Percentiles rank a stretch among this genome's conserved stretches.
Conservation (phyloP, 37 sponge, comb jelly and placozoan species). For the Cliona cf. orientalis region DNA sequence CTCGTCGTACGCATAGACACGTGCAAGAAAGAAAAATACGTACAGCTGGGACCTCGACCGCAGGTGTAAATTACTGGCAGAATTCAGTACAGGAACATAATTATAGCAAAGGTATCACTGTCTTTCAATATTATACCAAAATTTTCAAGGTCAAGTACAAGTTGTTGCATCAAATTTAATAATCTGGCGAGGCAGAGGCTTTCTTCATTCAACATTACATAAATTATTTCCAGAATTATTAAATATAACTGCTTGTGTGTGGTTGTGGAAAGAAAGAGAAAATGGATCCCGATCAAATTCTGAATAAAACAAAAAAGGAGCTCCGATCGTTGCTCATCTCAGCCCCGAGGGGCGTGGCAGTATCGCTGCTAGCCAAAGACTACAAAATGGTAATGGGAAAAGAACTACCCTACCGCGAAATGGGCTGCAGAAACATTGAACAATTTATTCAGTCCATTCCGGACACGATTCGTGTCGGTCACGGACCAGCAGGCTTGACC, state of each 20-base stretch:
- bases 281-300: constrained; percentile 4
- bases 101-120: too few species aligned
- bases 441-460: constrained; percentile 41
- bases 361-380: constrained; percentile 21
- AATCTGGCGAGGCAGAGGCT: too few species aligned
- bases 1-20: too few species aligned
- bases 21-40: too few species aligned
- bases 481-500: constrained; percentile 27
- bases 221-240: too few species aligned
- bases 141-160: too few species aligned
- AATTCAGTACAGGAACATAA: too few species aligned
- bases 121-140: too few species aligned
- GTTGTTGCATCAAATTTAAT: too few species aligned
- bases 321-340: constrained; percentile 69
- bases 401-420: constrained; percentile 33
- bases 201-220: too few species aligned
- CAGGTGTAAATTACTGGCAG: too few species aligned
- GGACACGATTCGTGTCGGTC: constrained; percentile 51
- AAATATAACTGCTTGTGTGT: neutral
- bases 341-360: constrained; percentile 65
- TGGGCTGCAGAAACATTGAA: constrained; percentile 54
- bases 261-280: neutral
- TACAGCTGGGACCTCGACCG: too few species aligned
- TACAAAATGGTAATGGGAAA: constrained; percentile 54
- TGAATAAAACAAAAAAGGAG: constrained; percentile 33